A percentile compares a stretch with the other conserved stretches of the same genome.
These are phyloP conservation scores for Polydrusus cervinus DNA, from an alignment of 2,888 invertebrate genomes.

Conservation along the genomic window DNA sequence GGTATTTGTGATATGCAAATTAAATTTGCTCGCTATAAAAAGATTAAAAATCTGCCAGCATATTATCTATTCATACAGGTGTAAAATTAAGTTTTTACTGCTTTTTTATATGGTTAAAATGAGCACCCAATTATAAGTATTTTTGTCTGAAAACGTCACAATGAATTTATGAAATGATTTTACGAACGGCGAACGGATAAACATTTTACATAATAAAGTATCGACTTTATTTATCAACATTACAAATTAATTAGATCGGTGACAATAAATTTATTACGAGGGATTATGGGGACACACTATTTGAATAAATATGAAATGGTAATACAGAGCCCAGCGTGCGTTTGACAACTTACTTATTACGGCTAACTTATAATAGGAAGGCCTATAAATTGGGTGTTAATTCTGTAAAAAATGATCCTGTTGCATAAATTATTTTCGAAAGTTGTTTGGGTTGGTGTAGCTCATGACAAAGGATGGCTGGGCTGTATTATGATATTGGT, in stretches of 20 bases:
- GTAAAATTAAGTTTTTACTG: slow-evolving; percentile 25
- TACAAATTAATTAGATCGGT: slow-evolving; percentile 54
- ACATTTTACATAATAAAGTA: slow-evolving; percentile 46
- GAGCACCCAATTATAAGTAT: slow-evolving; percentile 17
- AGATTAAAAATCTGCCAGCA: neutral
- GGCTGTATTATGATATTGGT: slow-evolving; percentile 31
- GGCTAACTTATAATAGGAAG: slow-evolving; percentile 50
- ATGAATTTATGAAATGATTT: neutral
- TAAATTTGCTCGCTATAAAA: neutral
- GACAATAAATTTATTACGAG: slow-evolving; percentile 52
- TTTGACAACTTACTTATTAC: slow-evolving; percentile 55
- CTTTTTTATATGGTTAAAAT: neutral
- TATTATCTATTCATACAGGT: slow-evolving; percentile 4
- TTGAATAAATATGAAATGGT: slow-evolving; percentile 54
- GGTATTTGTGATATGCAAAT: slow-evolving; percentile 3
- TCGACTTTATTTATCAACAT: slow-evolving; percentile 53
- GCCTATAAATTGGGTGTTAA: slow-evolving; percentile 55
- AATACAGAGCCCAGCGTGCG: slow-evolving; percentile 51
- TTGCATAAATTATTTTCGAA: slow-evolving; percentile 42
- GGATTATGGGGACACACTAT: slow-evolving; percentile 48
- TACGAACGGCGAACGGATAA: slow-evolving; percentile 14
- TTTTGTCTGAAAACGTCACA: slow-evolving; percentile 8
- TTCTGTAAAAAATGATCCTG: slow-evolving; percentile 52
- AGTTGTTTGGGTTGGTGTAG: slow-evolving; percentile 50
- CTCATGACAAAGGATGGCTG: slow-evolving; percentile 44